These are phyloP conservation scores for Urocyon cinereoargenteus DNA, from an alignment of 2,797 vertebrate species.

Conservation along the genomic window DNA sequence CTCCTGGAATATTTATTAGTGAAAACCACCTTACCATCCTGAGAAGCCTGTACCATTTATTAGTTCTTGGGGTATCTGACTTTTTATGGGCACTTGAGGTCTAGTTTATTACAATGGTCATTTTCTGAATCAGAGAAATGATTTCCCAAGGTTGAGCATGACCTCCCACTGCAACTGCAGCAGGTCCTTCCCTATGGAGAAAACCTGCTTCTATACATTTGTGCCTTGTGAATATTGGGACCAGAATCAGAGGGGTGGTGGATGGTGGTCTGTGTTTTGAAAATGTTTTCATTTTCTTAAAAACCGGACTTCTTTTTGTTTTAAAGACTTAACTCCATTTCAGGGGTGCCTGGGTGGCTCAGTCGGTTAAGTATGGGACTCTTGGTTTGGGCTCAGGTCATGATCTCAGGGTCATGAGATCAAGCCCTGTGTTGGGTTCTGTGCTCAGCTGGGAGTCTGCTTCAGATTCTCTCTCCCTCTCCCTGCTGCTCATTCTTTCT, in stretches of 20 bases:
- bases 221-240: background rate
- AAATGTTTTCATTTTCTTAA: constrained; percentile 53
- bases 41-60: background rate
- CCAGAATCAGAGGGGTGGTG: background rate
- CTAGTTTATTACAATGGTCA: rapidly evolving
- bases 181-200: rapidly evolving
- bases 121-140: background rate
- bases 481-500: too few relatives aligned
- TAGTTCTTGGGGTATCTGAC: background rate
- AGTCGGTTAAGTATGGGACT: background rate
- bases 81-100: background rate
- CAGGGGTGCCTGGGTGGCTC: background rate
- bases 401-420: background rate
- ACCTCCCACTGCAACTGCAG: rapidly evolving
- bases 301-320: constrained; percentile 59
- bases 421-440: background rate
- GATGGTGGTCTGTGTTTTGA: background rate
- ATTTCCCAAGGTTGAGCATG: rapidly evolving
- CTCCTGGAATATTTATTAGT: background rate
- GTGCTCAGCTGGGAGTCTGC: background rate
- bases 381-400: background rate
- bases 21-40: background rate
- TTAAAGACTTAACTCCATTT: background rate
- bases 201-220: rapidly evolving
- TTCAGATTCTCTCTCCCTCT: background rate